Percentiles rank a stretch among this genome's conserved stretches.
phyloP scores from a whole-genome alignment of 2,797 vertebrate genomes.

The Arctocebus calabarensis region DNA sequence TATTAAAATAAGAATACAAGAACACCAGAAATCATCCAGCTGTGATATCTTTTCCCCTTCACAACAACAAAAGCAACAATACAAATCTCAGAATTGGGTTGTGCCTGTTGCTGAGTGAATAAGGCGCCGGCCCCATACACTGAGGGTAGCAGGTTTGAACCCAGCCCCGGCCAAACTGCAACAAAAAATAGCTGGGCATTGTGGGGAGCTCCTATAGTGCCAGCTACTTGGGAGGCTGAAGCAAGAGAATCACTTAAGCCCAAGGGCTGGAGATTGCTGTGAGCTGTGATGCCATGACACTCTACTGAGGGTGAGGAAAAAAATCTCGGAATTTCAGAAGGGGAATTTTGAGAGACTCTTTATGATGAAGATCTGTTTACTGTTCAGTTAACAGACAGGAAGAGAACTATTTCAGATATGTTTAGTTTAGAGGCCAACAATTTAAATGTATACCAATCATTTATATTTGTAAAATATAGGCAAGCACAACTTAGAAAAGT shows the following conservation, averaged over 20 bases:
- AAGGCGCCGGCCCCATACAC: too few species aligned
- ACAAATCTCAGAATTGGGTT: background rate
- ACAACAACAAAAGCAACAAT: background rate
- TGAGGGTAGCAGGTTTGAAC: too few species aligned
- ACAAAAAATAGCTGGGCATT: background rate
- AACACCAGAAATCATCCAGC: background rate
- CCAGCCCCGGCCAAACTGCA: too few species aligned
- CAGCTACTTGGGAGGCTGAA: too few species aligned
- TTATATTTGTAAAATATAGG: background rate
- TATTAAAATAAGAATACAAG: conserved; percentile 1
- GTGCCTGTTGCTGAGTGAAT: too few species aligned
- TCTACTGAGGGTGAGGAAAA: too few species aligned
- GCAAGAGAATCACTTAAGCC: too few species aligned
- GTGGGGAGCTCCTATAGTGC: too few species aligned
- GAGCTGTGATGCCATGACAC: too few species aligned
- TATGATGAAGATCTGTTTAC: background rate
- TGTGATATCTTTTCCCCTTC: background rate
- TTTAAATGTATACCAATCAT: background rate
- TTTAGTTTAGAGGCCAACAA: background rate
- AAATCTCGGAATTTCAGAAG: background rate
- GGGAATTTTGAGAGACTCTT: background rate
- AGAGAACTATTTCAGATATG: background rate
- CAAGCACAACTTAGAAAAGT: background rate
- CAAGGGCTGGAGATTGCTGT: too few species aligned
- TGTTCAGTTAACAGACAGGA: conserved; percentile 6